A percentile compares a stretch with the other conserved stretches of the same genome.
Evolutionary conservation across 2,888 invertebrate species (phyloP).

Genomic region (Hipparchia sbordonii): DNA sequence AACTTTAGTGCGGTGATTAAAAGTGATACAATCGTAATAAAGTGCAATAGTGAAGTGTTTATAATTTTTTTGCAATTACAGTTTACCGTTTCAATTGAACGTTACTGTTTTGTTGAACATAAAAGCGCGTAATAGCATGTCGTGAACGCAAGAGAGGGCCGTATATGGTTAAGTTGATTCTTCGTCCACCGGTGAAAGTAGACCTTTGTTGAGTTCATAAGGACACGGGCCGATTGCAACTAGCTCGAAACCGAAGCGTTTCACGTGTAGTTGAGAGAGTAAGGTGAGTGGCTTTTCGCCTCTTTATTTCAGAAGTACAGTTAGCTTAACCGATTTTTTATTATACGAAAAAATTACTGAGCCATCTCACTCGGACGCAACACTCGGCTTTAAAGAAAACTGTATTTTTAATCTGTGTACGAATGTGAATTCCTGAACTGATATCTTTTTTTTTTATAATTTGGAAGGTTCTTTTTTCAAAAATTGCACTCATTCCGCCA

Average conservation of each 20-base stretch:
- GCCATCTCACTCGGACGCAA: constrained; percentile 4
- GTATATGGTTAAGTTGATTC: constrained; percentile 73
- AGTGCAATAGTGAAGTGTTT: constrained; percentile 61
- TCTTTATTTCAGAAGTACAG: constrained; percentile 61
- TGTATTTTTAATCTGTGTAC: not conserved
- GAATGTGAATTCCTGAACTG: not conserved
- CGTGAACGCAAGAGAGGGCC: constrained; percentile 70
- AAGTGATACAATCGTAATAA: constrained; percentile 50
- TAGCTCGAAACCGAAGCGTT: constrained; percentile 69
- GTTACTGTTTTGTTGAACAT: constrained; percentile 77
- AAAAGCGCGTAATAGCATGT: constrained; percentile 68
- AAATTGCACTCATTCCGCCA: constrained; percentile 43
- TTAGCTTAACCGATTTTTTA: constrained; percentile 54
- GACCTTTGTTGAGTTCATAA: constrained; percentile 81
- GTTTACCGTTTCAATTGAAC: constrained; percentile 78
- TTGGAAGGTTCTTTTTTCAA: not conserved
- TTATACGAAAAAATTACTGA: constrained; percentile 33
- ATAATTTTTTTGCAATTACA: constrained; percentile 63
- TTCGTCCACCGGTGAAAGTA: constrained; percentile 76
- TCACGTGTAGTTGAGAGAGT: constrained; percentile 69
- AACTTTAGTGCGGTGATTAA: constrained; percentile 64
- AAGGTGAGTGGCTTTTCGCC: constrained; percentile 72
- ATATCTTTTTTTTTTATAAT: not conserved
- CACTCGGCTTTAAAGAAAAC: not conserved
- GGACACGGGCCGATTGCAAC: constrained; percentile 74